A percentile compares a stretch with the other conserved stretches of the same genome.
Conservation (phyloP, 2,888 invertebrate genomes). For the Margaritifera margaritifera region DNA sequence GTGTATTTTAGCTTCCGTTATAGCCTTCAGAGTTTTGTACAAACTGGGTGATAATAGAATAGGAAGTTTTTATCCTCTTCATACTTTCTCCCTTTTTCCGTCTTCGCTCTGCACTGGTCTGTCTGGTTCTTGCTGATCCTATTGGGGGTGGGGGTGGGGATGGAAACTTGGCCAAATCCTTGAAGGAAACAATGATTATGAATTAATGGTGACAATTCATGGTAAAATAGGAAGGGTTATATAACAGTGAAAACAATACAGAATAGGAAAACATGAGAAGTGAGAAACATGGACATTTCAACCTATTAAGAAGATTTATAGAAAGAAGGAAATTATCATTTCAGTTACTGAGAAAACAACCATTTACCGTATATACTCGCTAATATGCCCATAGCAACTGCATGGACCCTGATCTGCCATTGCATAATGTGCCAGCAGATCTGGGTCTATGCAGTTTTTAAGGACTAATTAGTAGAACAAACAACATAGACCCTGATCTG, state of each 20-base stretch:
- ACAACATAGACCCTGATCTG: too few relatives aligned
- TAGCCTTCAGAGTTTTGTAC: neutral
- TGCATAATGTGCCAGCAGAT: too few relatives aligned
- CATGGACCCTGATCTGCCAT: too few relatives aligned
- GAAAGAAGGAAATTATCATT: too few relatives aligned
- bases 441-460: too few relatives aligned
- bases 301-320: too few relatives aligned
- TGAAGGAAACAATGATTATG: slow-evolving; percentile 13
- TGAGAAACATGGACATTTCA: neutral
- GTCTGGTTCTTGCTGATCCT: slow-evolving; percentile 46
- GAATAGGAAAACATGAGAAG: neutral
- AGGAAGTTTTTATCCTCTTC: slow-evolving; percentile 14
- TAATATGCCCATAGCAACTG: too few relatives aligned
- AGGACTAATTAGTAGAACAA: too few relatives aligned
- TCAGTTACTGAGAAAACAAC: too few relatives aligned
- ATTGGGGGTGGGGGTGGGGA: slow-evolving; percentile 51
- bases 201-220: neutral
- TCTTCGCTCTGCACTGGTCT: slow-evolving; percentile 46
- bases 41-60: neutral
- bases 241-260: neutral
- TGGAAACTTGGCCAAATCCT: slow-evolving; percentile 54
- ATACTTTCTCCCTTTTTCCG: slow-evolving; percentile 52
- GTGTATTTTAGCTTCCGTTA: too few relatives aligned
- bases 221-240: too few relatives aligned
- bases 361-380: too few relatives aligned